phyloP scores from a whole-genome alignment of 2,797 vertebrate species.

The Lagodon rhomboides region DNA sequence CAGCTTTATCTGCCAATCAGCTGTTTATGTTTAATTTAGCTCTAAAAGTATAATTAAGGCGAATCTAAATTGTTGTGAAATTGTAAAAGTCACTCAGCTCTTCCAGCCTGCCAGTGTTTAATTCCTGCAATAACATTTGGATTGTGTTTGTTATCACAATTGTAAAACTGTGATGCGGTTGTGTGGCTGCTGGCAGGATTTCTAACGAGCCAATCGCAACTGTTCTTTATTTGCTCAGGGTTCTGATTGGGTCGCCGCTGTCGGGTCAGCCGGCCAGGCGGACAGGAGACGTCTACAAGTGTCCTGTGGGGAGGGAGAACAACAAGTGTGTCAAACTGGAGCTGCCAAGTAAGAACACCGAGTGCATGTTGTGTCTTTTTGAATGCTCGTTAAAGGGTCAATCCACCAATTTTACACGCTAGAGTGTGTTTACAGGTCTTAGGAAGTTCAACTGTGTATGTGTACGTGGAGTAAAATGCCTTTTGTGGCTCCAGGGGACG shows the following conservation, averaged over 20 bases:
- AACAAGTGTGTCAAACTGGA: slow-evolving; percentile 90
- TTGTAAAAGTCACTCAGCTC: not conserved
- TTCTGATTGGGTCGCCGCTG: slow-evolving; percentile 95
- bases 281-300: slow-evolving; percentile 98
- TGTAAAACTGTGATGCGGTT: slow-evolving; percentile 22
- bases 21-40: slow-evolving; percentile 49
- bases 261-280: slow-evolving; percentile 91
- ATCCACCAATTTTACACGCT: no score
- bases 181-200: slow-evolving; percentile 48
- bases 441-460: no score
- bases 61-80: slow-evolving; percentile 26
- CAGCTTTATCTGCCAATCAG: slow-evolving; percentile 25
- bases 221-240: slow-evolving; percentile 82
- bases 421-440: no score
- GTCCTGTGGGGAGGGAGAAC: slow-evolving; percentile 86
- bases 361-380: not conserved
- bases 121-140: slow-evolving; percentile 38
- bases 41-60: slow-evolving; percentile 34
- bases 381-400: no score
- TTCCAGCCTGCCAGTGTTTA: slow-evolving; percentile 14
- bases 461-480: no score
- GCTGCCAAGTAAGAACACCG: slow-evolving; percentile 88
- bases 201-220: slow-evolving; percentile 23
- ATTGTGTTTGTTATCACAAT: slow-evolving; percentile 36
- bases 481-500: no score